These are phyloP conservation scores for Eremobia ochroleuca DNA, from an alignment of 2,888 invertebrate genomes.

Conservation along the genomic window DNA sequence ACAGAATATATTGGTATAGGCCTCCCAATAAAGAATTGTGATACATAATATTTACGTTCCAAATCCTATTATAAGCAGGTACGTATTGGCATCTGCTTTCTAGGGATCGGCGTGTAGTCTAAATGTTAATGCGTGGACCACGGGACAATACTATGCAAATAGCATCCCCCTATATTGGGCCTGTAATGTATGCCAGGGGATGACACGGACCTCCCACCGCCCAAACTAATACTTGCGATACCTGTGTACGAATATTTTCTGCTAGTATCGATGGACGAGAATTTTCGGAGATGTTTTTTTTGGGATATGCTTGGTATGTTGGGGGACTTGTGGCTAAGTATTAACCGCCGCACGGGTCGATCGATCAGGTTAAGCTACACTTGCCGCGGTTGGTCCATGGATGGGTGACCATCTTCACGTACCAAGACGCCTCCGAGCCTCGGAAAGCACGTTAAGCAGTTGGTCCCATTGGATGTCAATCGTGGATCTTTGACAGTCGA, in stretches of 20 bases:
- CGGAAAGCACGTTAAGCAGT: too few species aligned
- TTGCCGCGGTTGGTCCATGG: too few species aligned
- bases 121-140: conserved; percentile 83
- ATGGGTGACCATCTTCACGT: too few species aligned
- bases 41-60: conserved; percentile 48
- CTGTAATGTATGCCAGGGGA: conserved; percentile 82
- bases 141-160: conserved; percentile 87
- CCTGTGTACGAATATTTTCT: conserved; percentile 59
- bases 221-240: conserved; percentile 65
- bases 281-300: conserved; percentile 22
- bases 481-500: too few species aligned
- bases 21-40: conserved; percentile 22
- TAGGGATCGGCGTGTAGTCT: conserved; percentile 77
- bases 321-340: too few species aligned
- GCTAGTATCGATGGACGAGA: conserved; percentile 39
- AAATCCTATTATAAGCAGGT: conserved; percentile 69
- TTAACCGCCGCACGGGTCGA: too few species aligned
- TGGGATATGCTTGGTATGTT: background rate
- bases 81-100: conserved; percentile 71
- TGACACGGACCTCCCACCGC: conserved; percentile 68
- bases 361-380: too few species aligned
- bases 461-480: too few species aligned
- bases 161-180: conserved; percentile 77
- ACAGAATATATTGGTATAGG: background rate
- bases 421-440: too few species aligned